Conservation (phyloP, 2,797 vertebrate genomes). For the Tadarida brasiliensis region DNA sequence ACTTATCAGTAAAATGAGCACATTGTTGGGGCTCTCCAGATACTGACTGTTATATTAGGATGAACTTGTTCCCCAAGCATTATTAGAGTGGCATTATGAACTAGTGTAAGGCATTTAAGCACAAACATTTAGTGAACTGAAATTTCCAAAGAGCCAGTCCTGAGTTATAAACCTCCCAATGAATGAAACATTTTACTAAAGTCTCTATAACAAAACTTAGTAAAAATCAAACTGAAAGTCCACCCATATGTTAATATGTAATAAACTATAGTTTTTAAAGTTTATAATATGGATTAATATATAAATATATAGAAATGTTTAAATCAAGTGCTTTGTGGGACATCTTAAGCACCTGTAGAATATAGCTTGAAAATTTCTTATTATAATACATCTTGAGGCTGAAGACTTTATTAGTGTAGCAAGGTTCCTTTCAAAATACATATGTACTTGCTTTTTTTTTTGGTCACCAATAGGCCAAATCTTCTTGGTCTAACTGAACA, state of each 20-base stretch:
- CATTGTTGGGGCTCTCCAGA: background rate
- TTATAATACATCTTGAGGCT: background rate
- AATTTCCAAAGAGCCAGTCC: constrained; percentile 31
- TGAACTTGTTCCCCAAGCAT: background rate
- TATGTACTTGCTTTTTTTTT: background rate
- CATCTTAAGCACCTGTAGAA: background rate
- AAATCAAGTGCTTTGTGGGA: background rate
- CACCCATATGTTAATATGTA: background rate
- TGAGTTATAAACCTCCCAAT: background rate
- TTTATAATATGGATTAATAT: background rate
- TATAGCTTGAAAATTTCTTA: background rate
- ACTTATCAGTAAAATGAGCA: background rate
- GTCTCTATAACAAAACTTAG: background rate
- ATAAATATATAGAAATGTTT: background rate
- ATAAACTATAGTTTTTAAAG: background rate
- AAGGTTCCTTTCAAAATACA: constrained; percentile 48
- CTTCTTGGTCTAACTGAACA: background rate
- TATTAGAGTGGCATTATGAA: background rate
- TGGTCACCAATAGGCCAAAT: background rate
- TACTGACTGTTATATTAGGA: background rate
- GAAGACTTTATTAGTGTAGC: background rate
- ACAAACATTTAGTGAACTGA: background rate
- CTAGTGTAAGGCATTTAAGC: background rate
- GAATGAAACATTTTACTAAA: background rate
- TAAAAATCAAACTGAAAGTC: constrained; percentile 32